Base-by-base conservation (phyloP, 1,140 invertebrate species). In the Nephila pilipes region DNA sequence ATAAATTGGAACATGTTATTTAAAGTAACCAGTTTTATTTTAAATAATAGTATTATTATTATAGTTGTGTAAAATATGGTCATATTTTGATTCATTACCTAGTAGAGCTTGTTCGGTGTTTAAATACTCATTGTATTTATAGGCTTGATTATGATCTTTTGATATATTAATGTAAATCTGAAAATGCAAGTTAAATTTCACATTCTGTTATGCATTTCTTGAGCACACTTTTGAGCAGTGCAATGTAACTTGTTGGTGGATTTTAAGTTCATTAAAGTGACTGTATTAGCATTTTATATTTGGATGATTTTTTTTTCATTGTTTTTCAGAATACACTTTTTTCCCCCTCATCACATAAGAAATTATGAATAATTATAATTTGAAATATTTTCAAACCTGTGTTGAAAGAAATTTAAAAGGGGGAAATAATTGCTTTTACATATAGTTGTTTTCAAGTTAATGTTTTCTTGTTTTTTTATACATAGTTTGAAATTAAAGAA, bases 141-240 rank as follows among this genome's bases (percentile, higher is more conserved):
- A 22, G 80, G 22, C 38, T 83, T 54, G 38, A 83, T 55, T 83
- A n/a, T 55, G 80, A 83, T 54, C 80, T 55, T 83, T 83, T 55
- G 80, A 83, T 83, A 25, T 54, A 54, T 25, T 22, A 54, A n/a
- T 36, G 32, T 4, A 58, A 20, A 22, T 36, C n/a, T 83, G 54
- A 22, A 83, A n/a, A 54, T 20, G 46, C 38, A 12, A 54, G 22
- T 25, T 29, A 83, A 5, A 83, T 83, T 83, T 25, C 10, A 54
- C 22, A 14, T 54, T 22, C 22, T 54, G 20, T 25, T 12, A 25
- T 12, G 14, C n/a, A 25, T 54, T 83, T 54, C 80, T 46, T 14
- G 22, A 25, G 38, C 38, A n/a, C 80, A 55, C 54, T 83, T 83
- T 83, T 25, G 22, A 55, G 22, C 54, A 14, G 38, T 32, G 22